Base-by-base conservation (phyloP, 1,140 invertebrate genomes). In the Leptopilina boulardi region DNA sequence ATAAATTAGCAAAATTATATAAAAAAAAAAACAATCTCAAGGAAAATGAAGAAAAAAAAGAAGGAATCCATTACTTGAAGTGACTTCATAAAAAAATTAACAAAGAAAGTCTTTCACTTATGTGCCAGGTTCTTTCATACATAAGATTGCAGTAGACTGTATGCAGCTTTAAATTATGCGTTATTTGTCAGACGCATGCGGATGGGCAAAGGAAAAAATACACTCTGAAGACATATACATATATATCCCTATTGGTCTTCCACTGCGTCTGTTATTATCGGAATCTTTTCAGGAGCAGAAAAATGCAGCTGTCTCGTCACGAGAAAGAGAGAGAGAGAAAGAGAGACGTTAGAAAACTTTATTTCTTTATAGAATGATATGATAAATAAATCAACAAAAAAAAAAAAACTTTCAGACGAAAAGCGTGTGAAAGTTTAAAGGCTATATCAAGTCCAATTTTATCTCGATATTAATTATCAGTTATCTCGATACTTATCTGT, bases 71-170 rank as follows among this genome's bases (percentile, higher is more conserved):
- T 54, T 6, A 13, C 23, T 51, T 3, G 6, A 66, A 13, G 9
- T 15, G 23, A 10, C 21, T 23, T 23, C 13, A 3, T 21, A 26
- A 30, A 66, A 66, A 3, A 66, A 30, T 8, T 66, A 15, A 66
- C 26, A 66, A 66, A 66, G 13, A 26, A 66, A 66, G 59, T 34
- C 59, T 66, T 66, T 66, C 3, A 66, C 56, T 30, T 15, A 30
- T 30, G 23, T 66, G 13, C 11, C 59, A 26, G 11, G 11, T 34
- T 30, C 59, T 66, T 66, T 66, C 26, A 34, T 8, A 66, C 21
- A 21, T 11, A 18, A 21, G 18, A 54, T 54, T 54, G 18, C 51
- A 8, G 18, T 38, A 0, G 3, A 21, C 18, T 54, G 18, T 38
- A 51, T 18, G n/a, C 21, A 66, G 59, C 13, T 66, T 30, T 30